These are phyloP conservation scores for Nemapogon koenigi DNA, from an alignment of 2,888 invertebrate genomes.

Conservation along the genomic window DNA sequence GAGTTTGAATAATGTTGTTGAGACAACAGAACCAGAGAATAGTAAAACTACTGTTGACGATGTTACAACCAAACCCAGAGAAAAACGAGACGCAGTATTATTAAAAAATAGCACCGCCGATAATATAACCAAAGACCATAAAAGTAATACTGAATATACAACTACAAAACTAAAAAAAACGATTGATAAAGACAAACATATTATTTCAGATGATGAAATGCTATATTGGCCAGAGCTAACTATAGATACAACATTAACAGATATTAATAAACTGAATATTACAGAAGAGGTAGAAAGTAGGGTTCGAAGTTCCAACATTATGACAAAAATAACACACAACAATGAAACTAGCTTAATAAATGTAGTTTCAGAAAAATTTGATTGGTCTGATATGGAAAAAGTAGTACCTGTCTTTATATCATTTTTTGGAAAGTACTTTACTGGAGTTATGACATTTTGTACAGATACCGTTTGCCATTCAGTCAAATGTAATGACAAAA, in stretches of 20 bases:
- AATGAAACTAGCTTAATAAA: slow-evolving; percentile 38
- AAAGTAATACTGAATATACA: neutral
- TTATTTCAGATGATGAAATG: slow-evolving; percentile 24
- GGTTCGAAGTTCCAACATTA: slow-evolving; percentile 23
- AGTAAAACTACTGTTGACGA: neutral
- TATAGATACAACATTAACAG: slow-evolving; percentile 13
- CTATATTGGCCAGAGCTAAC: slow-evolving; percentile 36
- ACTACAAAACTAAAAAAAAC: neutral
- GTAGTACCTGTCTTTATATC: slow-evolving; percentile 46
- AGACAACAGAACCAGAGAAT: neutral
- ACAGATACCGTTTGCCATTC: slow-evolving; percentile 45
- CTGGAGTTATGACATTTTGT: slow-evolving; percentile 46
- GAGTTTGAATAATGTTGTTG: neutral
- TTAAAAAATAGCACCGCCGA: neutral
- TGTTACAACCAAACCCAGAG: neutral
- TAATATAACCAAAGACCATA: neutral
- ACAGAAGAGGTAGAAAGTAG: slow-evolving; percentile 40
- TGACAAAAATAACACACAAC: slow-evolving; percentile 29
- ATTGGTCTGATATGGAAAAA: slow-evolving; percentile 48
- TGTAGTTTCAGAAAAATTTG: slow-evolving; percentile 42
- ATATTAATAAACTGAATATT: slow-evolving; percentile 35
- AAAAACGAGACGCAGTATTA: neutral
- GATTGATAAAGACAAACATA: neutral
- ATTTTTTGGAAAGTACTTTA: slow-evolving; percentile 51
- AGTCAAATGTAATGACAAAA: slow-evolving; percentile 44